These are phyloP conservation scores for Meteorus sp. DNA, from an alignment of 1,140 invertebrate genomes.

Conservation along the genomic window DNA sequence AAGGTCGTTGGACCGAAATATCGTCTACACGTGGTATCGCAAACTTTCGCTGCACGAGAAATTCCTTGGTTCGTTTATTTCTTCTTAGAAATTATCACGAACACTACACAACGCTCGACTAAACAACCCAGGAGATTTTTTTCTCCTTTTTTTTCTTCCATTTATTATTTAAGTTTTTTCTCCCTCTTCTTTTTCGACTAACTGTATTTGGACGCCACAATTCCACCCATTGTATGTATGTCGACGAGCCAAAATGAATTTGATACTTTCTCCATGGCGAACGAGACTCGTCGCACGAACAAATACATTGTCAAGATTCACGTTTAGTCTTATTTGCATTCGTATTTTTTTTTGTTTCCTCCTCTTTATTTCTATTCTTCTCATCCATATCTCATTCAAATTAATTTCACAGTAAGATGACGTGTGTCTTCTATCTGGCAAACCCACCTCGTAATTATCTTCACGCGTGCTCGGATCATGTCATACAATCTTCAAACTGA, in stretches of 20 bases:
- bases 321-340: too few species aligned
- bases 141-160: neutral
- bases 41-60: constrained; percentile 28
- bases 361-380: too few species aligned
- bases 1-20: constrained; percentile 53
- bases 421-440: neutral
- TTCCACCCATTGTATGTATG: too few species aligned
- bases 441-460: neutral
- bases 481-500: neutral
- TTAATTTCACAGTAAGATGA: neutral
- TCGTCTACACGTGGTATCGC: constrained; percentile 42
- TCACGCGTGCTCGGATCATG: neutral
- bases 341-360: neutral
- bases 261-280: too few species aligned
- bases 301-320: too few species aligned
- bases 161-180: too few species aligned
- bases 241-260: too few species aligned
- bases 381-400: constrained; percentile 1
- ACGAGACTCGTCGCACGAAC: too few species aligned
- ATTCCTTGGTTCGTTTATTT: constrained; percentile 49
- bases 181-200: too few species aligned
- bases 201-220: too few species aligned
- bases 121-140: constrained; percentile 4
- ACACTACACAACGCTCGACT: constrained; percentile 9
- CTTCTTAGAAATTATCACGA: constrained; percentile 46